These are phyloP conservation scores for Nanorana parkeri DNA, from an alignment of 2,113 vertebrate genomes.

Conservation along the genomic window DNA sequence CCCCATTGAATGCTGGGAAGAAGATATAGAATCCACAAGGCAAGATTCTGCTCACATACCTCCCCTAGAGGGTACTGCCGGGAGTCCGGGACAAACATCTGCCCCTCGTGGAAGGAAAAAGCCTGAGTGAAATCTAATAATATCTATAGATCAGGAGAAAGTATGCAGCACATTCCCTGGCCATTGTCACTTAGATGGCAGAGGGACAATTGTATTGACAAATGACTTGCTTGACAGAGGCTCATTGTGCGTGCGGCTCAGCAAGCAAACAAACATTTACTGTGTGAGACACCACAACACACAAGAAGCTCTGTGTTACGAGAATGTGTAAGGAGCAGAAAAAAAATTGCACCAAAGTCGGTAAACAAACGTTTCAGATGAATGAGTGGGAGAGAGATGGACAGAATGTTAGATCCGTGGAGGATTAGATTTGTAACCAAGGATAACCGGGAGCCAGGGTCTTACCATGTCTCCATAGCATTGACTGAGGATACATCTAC, in stretches of 20 bases:
- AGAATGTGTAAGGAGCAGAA: not conserved
- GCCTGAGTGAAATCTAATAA: no score
- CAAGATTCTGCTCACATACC: no score
- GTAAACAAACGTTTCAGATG: constrained; percentile 47
- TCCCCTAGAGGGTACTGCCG: no score
- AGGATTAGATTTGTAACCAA: no score
- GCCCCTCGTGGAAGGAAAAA: no score
- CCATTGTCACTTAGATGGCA: constrained; percentile 39
- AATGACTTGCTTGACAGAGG: constrained; percentile 37
- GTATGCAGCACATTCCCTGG: not conserved
- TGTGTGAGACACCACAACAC: constrained; percentile 42
- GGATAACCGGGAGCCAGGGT: no score
- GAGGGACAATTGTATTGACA: constrained; percentile 42
- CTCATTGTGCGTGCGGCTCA: constrained; percentile 23
- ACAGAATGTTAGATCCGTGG: no score
- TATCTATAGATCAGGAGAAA: not conserved
- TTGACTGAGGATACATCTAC: not conserved
- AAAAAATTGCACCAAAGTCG: constrained; percentile 2
- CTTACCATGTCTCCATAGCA: not conserved
- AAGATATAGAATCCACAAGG: no score
- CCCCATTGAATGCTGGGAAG: no score
- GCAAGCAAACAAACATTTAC: constrained; percentile 54
- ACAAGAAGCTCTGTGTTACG: constrained; percentile 39
- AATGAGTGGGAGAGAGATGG: constrained; percentile 32
- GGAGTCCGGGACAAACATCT: no score